Evolutionary conservation across 2,888 invertebrate genomes (phyloP), one percentile per base, ranked within the genome.

Genomic region (Drosophila pegasa): DNA sequence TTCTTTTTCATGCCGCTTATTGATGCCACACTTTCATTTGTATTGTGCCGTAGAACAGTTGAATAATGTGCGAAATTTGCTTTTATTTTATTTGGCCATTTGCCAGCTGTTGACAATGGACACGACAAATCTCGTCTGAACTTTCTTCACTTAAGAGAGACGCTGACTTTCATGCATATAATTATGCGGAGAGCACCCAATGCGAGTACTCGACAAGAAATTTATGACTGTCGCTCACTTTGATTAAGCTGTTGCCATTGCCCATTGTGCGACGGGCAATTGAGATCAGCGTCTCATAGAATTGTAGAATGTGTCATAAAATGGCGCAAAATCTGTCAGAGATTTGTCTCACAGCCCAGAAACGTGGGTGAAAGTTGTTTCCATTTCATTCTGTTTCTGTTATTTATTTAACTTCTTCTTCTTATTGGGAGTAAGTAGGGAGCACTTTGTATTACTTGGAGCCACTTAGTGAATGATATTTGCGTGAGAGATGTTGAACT

Each of bases 291-390:
- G 47, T 40, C 37, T 16, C 47, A 22, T 40, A 58, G 57, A 66
- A 51, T 38, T 50, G 40, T 45, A 61, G 83, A 85, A 87, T 83
- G 83, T 85, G 80, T 82, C 86, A 74, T 71, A 79, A 82, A 79
- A 54, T 85, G 71, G 71, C 68, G 51, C 71, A 66, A 65, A 72
- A 67, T 80, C 72, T 62, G 61, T 35, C 55, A 37, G 31, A 75
- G 16, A 78, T 60, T 47, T 55, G 43, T 78, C 60, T 52, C 71
- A 68, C 60, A 58, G 48, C 47, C 57, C 41, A 50, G 67, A 52
- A 25, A 55, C 55, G 61, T 75, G 20, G 71, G 76, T 76, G 78
- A 76, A 76, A 76, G 76, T 75, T 71, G 63, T 70, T 66, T 76
- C 47, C 7, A 27, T 38, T 29, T 45, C 40, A n/a, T 22, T 47